These are phyloP conservation scores for Eulemur rubriventer DNA, from an alignment of 2,797 vertebrate genomes.

Conservation along the genomic window DNA sequence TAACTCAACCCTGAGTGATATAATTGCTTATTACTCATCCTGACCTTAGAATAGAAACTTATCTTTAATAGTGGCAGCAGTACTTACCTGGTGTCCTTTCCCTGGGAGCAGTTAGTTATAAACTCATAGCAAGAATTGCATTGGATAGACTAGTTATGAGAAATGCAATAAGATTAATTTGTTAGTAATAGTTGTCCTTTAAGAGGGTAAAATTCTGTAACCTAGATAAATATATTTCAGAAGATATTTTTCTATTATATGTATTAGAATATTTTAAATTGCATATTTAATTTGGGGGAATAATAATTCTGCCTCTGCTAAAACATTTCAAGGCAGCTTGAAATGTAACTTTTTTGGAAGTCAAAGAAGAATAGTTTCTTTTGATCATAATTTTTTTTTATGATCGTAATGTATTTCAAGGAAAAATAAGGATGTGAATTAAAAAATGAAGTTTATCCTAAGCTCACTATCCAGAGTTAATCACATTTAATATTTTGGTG, in stretches of 20 bases:
- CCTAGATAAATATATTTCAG: not conserved
- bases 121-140: not conserved
- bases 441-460: not conserved
- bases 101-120: not conserved
- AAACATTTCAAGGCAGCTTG: not conserved
- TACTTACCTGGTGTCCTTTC: not conserved
- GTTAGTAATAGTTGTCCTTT: not conserved
- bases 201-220: not conserved
- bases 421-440: not conserved
- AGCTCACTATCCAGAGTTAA: not conserved
- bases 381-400: not conserved
- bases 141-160: not conserved
- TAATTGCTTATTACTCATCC: conserved; percentile 70
- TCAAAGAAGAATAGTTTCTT: not conserved
- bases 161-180: not conserved
- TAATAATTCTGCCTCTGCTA: not conserved
- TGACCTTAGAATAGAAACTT: conserved; percentile 57
- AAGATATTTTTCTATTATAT: not conserved
- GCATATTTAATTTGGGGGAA: not conserved
- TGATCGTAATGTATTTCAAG: not conserved
- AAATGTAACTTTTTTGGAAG: not conserved
- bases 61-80: not conserved
- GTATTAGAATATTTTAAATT: not conserved
- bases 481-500: not conserved
- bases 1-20: conserved; percentile 37